phyloP scores from a whole-genome alignment of 2,797 vertebrate species.

The Poeciliopsis infans region DNA sequence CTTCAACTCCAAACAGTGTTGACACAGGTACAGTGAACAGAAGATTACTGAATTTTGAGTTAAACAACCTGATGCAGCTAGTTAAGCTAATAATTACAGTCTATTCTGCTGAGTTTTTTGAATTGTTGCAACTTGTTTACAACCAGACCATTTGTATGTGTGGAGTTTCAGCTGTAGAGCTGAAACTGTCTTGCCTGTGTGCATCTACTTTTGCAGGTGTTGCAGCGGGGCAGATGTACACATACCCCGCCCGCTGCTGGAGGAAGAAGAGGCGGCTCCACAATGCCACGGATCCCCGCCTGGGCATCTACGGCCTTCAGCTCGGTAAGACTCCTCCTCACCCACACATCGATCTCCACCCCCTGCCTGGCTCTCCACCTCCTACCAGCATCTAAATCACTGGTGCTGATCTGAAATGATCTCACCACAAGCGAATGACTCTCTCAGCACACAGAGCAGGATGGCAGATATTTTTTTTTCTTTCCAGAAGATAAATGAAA shows the following conservation, averaged over 20 bases:
- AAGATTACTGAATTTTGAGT: not conserved
- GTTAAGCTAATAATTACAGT: not conserved
- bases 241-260: conserved; percentile 96
- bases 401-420: conserved; percentile 65
- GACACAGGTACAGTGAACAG: not conserved
- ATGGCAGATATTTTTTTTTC: conserved; percentile 56
- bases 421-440: conserved; percentile 60
- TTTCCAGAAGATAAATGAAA: conserved; percentile 64
- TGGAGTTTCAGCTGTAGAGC: not conserved
- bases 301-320: conserved; percentile 92
- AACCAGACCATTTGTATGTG: not conserved
- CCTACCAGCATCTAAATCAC: conserved; percentile 61
- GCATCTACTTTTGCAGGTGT: conserved; percentile 77
- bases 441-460: conserved; percentile 30
- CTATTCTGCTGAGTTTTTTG: not conserved
- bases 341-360: conserved; percentile 12
- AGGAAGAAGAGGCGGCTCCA: conserved; percentile 95
- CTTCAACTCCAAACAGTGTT: not conserved
- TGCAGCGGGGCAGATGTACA: conserved; percentile 93
- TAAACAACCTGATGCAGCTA: not conserved
- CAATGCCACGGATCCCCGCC: conserved; percentile 88
- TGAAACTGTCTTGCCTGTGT: conserved; percentile 3
- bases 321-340: conserved; percentile 82
- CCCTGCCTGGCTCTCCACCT: conserved; percentile 20
- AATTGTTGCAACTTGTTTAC: not conserved